Evolutionary conservation across 2,797 vertebrate species (phyloP), one percentile per base, ranked within the genome.

Genomic region (Tarsius wallacei): DNA sequence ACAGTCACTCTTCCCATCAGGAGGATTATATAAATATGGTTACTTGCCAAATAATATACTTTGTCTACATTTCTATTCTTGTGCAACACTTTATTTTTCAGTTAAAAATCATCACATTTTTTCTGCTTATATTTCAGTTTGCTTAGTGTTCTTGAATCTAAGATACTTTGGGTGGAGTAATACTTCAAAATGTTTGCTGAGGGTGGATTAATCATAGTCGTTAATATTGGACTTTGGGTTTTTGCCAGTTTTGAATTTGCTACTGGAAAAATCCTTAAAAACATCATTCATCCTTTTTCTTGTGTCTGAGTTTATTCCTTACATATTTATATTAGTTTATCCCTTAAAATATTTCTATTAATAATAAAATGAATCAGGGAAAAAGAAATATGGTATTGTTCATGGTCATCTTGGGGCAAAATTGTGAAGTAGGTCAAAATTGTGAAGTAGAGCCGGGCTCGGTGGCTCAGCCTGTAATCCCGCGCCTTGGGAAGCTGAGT

Each of bases 131-230:
- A 84, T n/a, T 64, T 51, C 90, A 7, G n/a, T 80, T 83, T 87
- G 36, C 14, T 87, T 76, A 63, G 36, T 95, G 93, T 87, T 55
- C 17, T 86, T 78, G 22, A 51, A 77, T 42, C 21, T 87, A 4
- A 42, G 57, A n/a, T 5, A 77, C 15, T 8, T 53, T 73, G 26
- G 15, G 78, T 61, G 26, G 15, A 94, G 80, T 61, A 85, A 36
- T 51, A 82, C 24, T 86, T 93, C 19, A 87, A 73, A 95, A 76
- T 91, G 19, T 66, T 93, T 93, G 13, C 26, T 92, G 22, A 83
- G 15, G 7, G 7, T 82, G 6, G 7, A 31, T 11, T 64, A 90
- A 63, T 80, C 51, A 77, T 53, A 15, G 12, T 68, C 63, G 63
- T 53, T 85, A 33, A 28, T 64, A 8, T 26, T 86, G 42, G 12